Base-by-base conservation (phyloP, 2,888 invertebrate species). In the Gasteruption jaculator region DNA sequence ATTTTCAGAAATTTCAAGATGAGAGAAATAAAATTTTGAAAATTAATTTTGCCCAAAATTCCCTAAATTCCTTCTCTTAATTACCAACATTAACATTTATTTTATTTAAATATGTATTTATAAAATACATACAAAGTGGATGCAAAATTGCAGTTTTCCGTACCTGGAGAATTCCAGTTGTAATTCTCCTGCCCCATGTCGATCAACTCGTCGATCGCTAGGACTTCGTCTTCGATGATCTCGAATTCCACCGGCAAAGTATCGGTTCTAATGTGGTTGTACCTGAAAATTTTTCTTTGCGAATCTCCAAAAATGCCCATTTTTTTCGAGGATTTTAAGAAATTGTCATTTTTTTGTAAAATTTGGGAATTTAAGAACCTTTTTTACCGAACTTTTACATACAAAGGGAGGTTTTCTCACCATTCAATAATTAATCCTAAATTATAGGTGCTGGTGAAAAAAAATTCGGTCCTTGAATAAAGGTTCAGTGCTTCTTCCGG, bases 131-230 rank as follows among this genome's bases (percentile, higher is more conserved):
- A n/a, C n/a, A n/a, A n/a, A n/a, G n/a, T n/a, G n/a, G n/a, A n/a
- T n/a, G n/a, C n/a, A n/a, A n/a, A n/a, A n/a, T n/a, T n/a, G n/a
- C n/a, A n/a, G n/a, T n/a, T n/a, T n/a, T n/a, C n/a, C n/a, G n/a
- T 72, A 91, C 92, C 86, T 58, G 85, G 81, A 43, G 81, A 81
- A 49, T 82, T 82, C 94, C 94, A 95, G 38, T 81, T 86, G 30
- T 88, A 76, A 19, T 78, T 75, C 21, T 75, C 74, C 39, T 87
- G 82, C 0, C 88, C 83, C 6, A 80, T 74, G 32, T 82, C 75
- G 44, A 94, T 75, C 37, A 82, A 71, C 1, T 68, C 57, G 63
- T 93, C 89, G 38, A 93, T 84, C n/a, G 76, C 76, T 2, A 76
- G 74, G 46, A 94, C 76, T 69, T 93, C 90, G 38, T 81, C 77